A percentile compares a stretch with the other conserved stretches of the same genome.
Evolutionary conservation across 2,113 vertebrate genomes (phyloP).

Genomic region (Callospermophilus lateralis): DNA sequence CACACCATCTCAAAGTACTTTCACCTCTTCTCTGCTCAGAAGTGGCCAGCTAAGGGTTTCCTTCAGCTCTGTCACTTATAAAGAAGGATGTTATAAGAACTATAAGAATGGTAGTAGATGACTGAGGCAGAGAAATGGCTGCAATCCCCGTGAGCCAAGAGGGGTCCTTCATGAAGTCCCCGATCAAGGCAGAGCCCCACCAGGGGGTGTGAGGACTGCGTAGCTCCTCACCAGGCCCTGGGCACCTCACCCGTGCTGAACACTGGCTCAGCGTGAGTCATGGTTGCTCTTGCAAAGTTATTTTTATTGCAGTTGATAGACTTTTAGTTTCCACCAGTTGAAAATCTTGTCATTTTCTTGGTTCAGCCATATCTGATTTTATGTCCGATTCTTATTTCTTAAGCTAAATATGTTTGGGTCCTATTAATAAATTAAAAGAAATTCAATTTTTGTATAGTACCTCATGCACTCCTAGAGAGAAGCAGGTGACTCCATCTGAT

Average conservation of each 20-base stretch:
- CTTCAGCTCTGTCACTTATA: not conserved
- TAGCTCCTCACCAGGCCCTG: accelerated
- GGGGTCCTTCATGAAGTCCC: not conserved
- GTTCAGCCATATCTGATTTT: constrained; percentile 74
- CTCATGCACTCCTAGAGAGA: constrained; percentile 37
- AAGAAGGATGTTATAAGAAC: not conserved
- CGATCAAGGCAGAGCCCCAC: not conserved
- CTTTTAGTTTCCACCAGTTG: constrained; percentile 69
- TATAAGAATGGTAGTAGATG: not conserved
- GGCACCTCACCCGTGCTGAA: not conserved
- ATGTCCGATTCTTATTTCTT: constrained; percentile 71
- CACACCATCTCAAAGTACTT: not conserved
- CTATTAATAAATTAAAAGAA: constrained; percentile 86
- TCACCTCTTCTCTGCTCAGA: not conserved
- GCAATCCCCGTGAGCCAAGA: not conserved
- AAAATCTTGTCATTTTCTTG: constrained; percentile 22
- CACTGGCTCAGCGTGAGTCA: not conserved
- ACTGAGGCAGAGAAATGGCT: not conserved
- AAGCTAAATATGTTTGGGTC: constrained; percentile 79
- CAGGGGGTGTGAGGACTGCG: accelerated
- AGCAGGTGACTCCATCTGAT: not conserved
- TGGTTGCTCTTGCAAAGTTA: constrained; percentile 85
- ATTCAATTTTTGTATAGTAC: constrained; percentile 60
- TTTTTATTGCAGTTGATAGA: constrained; percentile 86
- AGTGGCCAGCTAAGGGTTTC: not conserved